Percentiles rank a stretch among this genome's conserved stretches.
These are phyloP conservation scores for Damaliscus lunatus DNA, from an alignment of 2,113 vertebrate genomes.

Conservation along the genomic window DNA sequence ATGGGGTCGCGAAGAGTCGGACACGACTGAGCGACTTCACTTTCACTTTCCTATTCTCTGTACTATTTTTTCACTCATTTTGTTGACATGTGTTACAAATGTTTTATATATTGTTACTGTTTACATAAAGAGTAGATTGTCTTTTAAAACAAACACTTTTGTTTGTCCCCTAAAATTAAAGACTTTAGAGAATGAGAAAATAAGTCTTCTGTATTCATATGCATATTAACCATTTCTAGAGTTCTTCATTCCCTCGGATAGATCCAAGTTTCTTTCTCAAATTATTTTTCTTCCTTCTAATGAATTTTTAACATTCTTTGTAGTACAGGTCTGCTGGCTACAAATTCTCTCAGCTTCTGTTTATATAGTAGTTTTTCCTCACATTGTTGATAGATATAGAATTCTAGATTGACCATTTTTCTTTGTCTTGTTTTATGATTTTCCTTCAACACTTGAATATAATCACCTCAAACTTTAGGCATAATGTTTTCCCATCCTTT, in stretches of 20 bases:
- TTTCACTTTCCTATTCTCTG: neutral
- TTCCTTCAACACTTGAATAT: neutral
- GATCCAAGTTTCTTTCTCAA: neutral
- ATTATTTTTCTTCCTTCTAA: neutral
- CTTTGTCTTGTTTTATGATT: neutral
- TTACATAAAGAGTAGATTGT: neutral
- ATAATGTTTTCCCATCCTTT: neutral
- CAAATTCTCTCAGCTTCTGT: neutral
- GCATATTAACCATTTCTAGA: neutral
- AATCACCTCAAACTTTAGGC: neutral
- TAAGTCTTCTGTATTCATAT: neutral
- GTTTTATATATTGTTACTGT: neutral
- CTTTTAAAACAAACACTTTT: neutral
- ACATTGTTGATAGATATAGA: neutral
- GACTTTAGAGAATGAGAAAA: neutral
- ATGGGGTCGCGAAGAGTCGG: rapidly evolving
- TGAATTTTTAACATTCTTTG: neutral
- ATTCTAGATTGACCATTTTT: neutral
- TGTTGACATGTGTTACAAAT: neutral
- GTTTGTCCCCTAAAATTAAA: neutral
- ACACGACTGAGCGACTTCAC: no score
- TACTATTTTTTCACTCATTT: neutral
- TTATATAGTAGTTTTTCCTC: neutral
- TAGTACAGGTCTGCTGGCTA: neutral
- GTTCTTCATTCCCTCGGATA: neutral